A percentile compares a stretch with the other conserved stretches of the same genome.
Conservation (phyloP, 2,888 invertebrate genomes). For the Lasius platythorax region DNA sequence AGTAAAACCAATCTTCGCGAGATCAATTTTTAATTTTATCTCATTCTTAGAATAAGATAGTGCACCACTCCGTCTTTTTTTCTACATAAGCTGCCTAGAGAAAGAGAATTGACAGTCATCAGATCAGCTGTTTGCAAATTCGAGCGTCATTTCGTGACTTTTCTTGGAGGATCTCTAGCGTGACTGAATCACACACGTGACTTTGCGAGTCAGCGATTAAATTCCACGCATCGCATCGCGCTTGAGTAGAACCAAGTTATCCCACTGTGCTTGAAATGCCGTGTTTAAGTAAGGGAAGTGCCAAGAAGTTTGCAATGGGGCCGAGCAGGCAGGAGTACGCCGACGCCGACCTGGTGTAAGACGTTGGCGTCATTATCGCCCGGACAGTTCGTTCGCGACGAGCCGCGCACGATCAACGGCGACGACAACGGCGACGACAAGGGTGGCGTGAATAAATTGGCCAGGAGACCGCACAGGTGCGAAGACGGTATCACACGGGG, state of each 20-base stretch:
- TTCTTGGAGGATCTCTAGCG: neutral
- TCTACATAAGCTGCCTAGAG: neutral
- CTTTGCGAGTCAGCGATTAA: neutral
- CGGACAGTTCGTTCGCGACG: constrained; percentile 42
- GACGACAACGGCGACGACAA: constrained; percentile 38
- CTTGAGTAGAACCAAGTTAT: neutral
- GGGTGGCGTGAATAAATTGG: constrained; percentile 39
- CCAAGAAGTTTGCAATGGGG: constrained; percentile 17
- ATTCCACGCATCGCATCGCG: neutral
- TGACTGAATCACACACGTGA: neutral
- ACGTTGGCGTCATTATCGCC: constrained; percentile 46
- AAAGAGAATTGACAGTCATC: neutral
- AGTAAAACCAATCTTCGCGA: neutral
- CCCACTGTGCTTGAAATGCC: neutral
- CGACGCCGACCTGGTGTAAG: constrained; percentile 36
- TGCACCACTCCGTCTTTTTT: neutral
- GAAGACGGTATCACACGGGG: constrained; percentile 25
- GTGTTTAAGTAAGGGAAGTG: neutral
- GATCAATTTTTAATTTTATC: neutral
- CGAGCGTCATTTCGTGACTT: neutral
- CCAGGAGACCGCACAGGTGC: constrained; percentile 34
- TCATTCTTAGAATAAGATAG: neutral
- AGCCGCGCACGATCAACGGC: constrained; percentile 52
- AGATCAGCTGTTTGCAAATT: neutral
- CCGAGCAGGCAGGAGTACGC: constrained; percentile 35